Evolutionary conservation across 2,888 invertebrate genomes (phyloP).

Genomic region (Zygaena filipendulae): DNA sequence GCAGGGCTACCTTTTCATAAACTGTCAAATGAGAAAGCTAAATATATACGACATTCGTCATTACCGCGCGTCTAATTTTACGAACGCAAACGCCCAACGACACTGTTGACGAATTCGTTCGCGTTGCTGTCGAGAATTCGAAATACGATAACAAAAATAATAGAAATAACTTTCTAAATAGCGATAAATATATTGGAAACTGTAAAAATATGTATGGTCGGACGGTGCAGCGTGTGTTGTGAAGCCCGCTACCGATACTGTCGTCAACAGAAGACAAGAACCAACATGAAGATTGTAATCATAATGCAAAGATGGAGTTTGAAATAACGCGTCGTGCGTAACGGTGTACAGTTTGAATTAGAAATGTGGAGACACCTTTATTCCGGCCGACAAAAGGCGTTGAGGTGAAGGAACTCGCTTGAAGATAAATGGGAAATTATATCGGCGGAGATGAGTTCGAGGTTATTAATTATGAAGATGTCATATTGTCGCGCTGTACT

Average conservation of each 20-base stretch:
- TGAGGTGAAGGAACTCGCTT: slow-evolving; percentile 53
- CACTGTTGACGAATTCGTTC: not conserved
- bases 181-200: slow-evolving; percentile 3
- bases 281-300: slow-evolving; percentile 11
- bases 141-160: slow-evolving; percentile 10
- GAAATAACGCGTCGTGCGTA: slow-evolving; percentile 56
- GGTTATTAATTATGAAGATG: slow-evolving; percentile 67
- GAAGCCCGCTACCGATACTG: too few species aligned
- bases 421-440: slow-evolving; percentile 65
- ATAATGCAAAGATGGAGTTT: slow-evolving; percentile 19
- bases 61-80: slow-evolving; percentile 47
- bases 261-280: slow-evolving; percentile 9
- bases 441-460: slow-evolving; percentile 60
- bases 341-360: slow-evolving; percentile 58
- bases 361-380: slow-evolving; percentile 53
- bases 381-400: slow-evolving; percentile 47
- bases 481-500: slow-evolving; percentile 52
- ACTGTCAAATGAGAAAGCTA: slow-evolving; percentile 42
- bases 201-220: slow-evolving; percentile 7
- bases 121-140: slow-evolving; percentile 5
- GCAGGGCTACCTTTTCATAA: slow-evolving; percentile 44
- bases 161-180: slow-evolving; percentile 7
- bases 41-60: slow-evolving; percentile 57
- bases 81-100: slow-evolving; percentile 23
- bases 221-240: too few species aligned